A percentile compares a stretch with the other conserved stretches of the same genome.
phyloP scores from a whole-genome alignment of 2,888 invertebrate species.

The Copidosoma aretas region DNA sequence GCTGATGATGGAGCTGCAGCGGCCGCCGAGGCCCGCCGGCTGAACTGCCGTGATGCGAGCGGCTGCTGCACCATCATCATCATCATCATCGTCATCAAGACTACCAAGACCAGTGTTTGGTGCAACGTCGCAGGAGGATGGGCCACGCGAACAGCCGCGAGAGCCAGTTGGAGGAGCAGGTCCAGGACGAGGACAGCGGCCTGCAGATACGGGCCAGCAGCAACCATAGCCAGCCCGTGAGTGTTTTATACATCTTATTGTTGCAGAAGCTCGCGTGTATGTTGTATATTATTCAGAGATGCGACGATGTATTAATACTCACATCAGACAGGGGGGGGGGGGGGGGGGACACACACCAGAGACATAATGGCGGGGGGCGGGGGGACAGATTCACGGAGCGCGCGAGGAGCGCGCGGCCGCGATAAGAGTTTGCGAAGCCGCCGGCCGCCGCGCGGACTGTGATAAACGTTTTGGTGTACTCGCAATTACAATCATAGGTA shows the following conservation, averaged over 20 bases:
- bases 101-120: neutral
- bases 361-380: no score
- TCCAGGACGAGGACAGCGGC: constrained; percentile 30
- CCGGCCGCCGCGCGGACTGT: no score
- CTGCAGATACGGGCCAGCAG: constrained; percentile 24
- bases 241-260: neutral
- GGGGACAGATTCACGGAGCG: no score
- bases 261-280: no score
- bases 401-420: no score
- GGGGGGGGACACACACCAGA: no score
- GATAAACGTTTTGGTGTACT: no score
- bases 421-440: no score
- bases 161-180: constrained; percentile 31
- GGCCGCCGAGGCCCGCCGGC: neutral
- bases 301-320: no score
- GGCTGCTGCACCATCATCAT: neutral
- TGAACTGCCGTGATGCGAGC: neutral
- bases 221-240: constrained; percentile 16
- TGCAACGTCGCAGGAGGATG: constrained; percentile 30
- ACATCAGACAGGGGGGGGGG: no score
- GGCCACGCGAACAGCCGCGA: constrained; percentile 41
- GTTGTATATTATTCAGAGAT: no score
- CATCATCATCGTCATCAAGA: neutral
- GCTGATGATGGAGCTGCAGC: neutral
- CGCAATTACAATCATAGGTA: no score